Evolutionary conservation across 2,797 vertebrate species (phyloP), one percentile per base, ranked within the genome.

Genomic region (Neomorphus geoffroyi): DNA sequence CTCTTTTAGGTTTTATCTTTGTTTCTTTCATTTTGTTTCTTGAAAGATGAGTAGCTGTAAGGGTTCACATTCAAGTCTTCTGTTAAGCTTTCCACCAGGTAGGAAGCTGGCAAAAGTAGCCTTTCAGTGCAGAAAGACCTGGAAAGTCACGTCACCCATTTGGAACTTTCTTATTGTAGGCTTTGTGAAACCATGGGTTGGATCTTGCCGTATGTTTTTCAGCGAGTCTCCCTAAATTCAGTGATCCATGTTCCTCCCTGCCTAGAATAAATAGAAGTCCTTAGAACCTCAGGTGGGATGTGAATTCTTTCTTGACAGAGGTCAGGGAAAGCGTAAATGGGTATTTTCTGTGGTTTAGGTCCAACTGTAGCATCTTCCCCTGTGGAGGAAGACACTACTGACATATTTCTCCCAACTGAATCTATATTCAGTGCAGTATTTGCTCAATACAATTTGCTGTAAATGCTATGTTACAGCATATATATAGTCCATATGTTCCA

Each of bases 51-150:
- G 89, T 80, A 66, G 86, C 87, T 95, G 24, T 79, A 91, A 80
- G 50, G 71, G 45, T 96, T 94, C 87, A 75, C 77, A 85, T 88
- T 91, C 75, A 86, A 88, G 93, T 84, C 56, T 74, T 92, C 91
- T 75, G 81, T 96, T 97, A 91, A 96, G 97, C 94, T 90, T 97
- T 95, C 92, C 61, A 93, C 94, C 93, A 81, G 39, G 75, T 74
- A 72, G 60, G 66, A 90, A 82, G 51, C 53, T 85, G 92, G 74
- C 80, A 86, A 87, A 90, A 69, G 33, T 62, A 77, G 56, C 83
- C 66, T 93, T 84, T 90, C 35, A 43, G 26, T 46, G 57, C 28
- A 7, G 26, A 95, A 93, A 95, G 89, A 85, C 81, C 81, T 94
- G 72, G 57, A 90, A 92, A 86, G 86, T 77, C 80, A 41, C 46